A percentile compares a stretch with the other conserved stretches of the same genome.
These are phyloP conservation scores for Acrocera orbiculus DNA, from an alignment of 2,888 invertebrate species.

Conservation along the genomic window DNA sequence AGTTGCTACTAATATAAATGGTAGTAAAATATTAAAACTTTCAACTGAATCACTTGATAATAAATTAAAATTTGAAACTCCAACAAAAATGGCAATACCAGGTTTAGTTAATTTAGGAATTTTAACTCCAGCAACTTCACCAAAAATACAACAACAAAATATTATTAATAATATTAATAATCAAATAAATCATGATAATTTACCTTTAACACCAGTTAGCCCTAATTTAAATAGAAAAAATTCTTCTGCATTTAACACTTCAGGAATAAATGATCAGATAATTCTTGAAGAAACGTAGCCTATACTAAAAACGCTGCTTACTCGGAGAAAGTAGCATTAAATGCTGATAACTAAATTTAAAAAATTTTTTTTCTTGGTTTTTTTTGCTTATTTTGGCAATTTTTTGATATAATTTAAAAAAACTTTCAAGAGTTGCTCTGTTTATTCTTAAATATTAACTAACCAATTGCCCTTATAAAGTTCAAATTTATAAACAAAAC, in stretches of 20 bases:
- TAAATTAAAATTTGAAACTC: slow-evolving; percentile 16
- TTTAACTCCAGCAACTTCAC: slow-evolving; percentile 36
- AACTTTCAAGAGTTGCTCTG: too few relatives aligned
- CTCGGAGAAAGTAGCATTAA: slow-evolving; percentile 20
- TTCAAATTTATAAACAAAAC: too few relatives aligned
- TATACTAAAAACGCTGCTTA: slow-evolving; percentile 32
- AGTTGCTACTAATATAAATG: slow-evolving; percentile 26
- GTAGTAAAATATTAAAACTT: slow-evolving; percentile 29
- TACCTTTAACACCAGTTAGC: slow-evolving; percentile 29
- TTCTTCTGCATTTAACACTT: slow-evolving; percentile 9
- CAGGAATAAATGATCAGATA: slow-evolving; percentile 10
- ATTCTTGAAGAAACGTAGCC: slow-evolving; percentile 30
- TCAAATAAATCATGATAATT: slow-evolving; percentile 16
- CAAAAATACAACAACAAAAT: slow-evolving; percentile 27
- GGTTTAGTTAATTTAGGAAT: slow-evolving; percentile 33
- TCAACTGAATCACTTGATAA: slow-evolving; percentile 16
- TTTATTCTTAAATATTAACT: too few relatives aligned
- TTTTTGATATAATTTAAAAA: too few relatives aligned
- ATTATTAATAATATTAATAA: slow-evolving; percentile 6
- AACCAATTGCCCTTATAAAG: too few relatives aligned
- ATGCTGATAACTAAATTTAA: background rate
- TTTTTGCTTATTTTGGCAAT: too few relatives aligned
- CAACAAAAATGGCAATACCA: slow-evolving; percentile 27
- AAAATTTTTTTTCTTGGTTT: background rate
- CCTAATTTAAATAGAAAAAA: slow-evolving; percentile 23